phyloP scores from a whole-genome alignment of 2,888 invertebrate genomes.

The Dione juno region DNA sequence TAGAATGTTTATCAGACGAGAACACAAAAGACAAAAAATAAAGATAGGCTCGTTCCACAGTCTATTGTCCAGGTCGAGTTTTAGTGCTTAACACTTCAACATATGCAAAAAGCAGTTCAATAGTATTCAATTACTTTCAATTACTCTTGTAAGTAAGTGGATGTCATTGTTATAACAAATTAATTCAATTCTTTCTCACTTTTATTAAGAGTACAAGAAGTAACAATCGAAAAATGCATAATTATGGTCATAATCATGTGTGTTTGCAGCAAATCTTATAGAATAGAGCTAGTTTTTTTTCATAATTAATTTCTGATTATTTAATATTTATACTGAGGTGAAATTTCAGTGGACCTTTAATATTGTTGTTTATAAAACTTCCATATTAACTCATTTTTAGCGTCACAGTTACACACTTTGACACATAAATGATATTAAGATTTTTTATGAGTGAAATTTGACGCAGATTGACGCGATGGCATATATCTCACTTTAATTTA shows the following conservation, averaged over 20 bases:
- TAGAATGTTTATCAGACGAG: background rate
- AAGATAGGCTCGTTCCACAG: background rate
- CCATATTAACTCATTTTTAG: too few relatives aligned
- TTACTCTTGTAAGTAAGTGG: background rate
- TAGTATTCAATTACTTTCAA: background rate
- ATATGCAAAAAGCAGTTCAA: background rate
- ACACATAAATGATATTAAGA: too few relatives aligned
- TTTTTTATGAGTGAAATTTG: too few relatives aligned
- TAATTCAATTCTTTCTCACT: background rate
- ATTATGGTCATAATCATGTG: background rate
- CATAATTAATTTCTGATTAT: too few relatives aligned
- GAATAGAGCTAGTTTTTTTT: too few relatives aligned
- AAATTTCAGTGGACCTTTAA: too few relatives aligned
- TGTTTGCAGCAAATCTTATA: too few relatives aligned
- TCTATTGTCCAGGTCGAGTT: constrained; percentile 9
- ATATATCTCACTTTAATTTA: too few relatives aligned
- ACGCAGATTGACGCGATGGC: too few relatives aligned
- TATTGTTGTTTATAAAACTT: too few relatives aligned
- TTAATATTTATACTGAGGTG: too few relatives aligned
- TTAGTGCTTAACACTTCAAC: background rate
- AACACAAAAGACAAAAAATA: constrained; percentile 15
- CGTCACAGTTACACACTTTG: too few relatives aligned
- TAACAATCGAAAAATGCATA: background rate
- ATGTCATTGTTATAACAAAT: background rate
- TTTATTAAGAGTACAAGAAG: background rate